Evolutionary conservation across 2,113 vertebrate species (phyloP).

Genomic region (Caracal caracal): DNA sequence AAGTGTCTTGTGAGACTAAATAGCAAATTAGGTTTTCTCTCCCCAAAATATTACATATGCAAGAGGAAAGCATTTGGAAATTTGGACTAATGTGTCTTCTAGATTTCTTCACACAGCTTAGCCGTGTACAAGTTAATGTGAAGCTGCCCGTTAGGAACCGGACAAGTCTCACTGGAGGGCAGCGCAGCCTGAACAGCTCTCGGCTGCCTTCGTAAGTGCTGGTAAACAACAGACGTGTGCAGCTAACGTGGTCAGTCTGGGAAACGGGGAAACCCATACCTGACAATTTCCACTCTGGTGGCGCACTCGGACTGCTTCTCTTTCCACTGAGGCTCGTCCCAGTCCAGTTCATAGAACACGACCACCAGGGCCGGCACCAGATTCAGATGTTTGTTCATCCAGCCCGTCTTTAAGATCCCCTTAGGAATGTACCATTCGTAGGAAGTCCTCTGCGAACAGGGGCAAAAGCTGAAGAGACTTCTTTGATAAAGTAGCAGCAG

Average conservation of each 20-base stretch:
- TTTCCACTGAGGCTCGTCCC: slow-evolving; percentile 98
- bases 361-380: slow-evolving; percentile 97
- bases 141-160: background rate
- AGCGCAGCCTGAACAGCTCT: background rate
- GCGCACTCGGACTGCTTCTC: slow-evolving; percentile 98
- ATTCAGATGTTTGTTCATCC: slow-evolving; percentile 99
- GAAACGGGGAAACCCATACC: slow-evolving; percentile 82
- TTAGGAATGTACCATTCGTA: slow-evolving; percentile 99
- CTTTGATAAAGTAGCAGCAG: background rate
- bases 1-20: background rate
- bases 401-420: slow-evolving; percentile 97
- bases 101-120: background rate
- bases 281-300: slow-evolving; percentile 98
- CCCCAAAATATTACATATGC: background rate
- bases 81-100: background rate
- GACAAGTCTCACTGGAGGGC: background rate
- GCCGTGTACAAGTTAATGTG: background rate
- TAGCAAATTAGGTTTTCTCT: background rate
- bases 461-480: background rate
- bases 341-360: slow-evolving; percentile 98
- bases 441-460: slow-evolving; percentile 90
- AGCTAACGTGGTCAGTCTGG: fast-evolving
- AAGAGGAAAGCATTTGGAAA: background rate
- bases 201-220: background rate
- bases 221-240: background rate